A percentile compares a stretch with the other conserved stretches of the same genome.
These are phyloP conservation scores for Apteryx owenii DNA, from an alignment of 2,113 vertebrate species.

Conservation along the genomic window DNA sequence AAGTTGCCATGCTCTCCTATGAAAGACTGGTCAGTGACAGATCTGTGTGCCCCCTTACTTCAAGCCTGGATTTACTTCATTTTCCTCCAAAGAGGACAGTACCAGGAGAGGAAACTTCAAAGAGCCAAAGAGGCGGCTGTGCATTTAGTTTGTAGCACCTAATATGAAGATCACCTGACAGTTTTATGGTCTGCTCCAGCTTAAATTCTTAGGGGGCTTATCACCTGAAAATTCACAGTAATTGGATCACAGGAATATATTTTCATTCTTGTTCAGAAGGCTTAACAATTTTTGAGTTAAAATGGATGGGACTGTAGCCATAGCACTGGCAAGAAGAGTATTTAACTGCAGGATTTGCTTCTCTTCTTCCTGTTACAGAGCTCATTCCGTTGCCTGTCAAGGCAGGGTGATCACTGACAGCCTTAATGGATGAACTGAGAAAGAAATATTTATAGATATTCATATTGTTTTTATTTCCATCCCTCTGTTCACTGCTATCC, in stretches of 20 bases:
- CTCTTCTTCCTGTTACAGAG: neutral
- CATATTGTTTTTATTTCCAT: constrained; percentile 59
- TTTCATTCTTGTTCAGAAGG: constrained; percentile 1
- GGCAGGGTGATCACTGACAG: constrained; percentile 23
- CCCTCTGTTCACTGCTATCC: neutral
- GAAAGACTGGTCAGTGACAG: neutral
- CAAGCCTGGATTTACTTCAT: neutral
- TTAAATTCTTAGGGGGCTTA: neutral
- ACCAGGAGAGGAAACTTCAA: neutral
- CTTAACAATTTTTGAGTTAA: neutral
- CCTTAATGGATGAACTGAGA: neutral
- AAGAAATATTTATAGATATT: constrained; percentile 58
- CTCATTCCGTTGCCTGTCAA: constrained; percentile 19
- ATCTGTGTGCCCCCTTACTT: neutral
- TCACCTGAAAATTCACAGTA: neutral
- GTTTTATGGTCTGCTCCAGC: neutral
- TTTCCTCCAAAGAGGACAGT: neutral
- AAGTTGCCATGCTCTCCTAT: neutral
- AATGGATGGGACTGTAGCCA: neutral
- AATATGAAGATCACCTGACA: neutral
- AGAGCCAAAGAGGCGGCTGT: neutral
- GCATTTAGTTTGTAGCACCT: neutral
- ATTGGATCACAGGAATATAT: neutral
- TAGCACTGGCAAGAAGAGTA: neutral
- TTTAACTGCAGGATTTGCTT: neutral